A percentile compares a stretch with the other conserved stretches of the same genome.
Evolutionary conservation across 1,140 invertebrate genomes (phyloP).

Genomic region (Vollenhovia emeryi): DNA sequence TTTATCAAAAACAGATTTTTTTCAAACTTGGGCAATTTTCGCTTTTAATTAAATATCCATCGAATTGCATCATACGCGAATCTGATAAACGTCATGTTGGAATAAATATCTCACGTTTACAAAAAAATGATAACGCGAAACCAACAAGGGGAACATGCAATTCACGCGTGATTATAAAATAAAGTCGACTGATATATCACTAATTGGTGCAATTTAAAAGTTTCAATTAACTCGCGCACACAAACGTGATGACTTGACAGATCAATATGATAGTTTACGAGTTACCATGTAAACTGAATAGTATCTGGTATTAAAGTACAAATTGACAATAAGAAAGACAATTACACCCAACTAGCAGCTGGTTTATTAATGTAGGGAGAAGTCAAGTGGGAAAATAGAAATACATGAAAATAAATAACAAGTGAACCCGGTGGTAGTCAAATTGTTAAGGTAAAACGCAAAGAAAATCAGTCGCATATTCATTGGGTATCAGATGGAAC

Average conservation of each 20-base stretch:
- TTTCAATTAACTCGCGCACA: conserved; percentile 11
- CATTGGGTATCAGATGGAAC: no score
- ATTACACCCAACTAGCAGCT: no score
- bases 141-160: conserved; percentile 24
- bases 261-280: not conserved
- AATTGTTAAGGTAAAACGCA: no score
- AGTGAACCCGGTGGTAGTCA: no score
- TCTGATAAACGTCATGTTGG: conserved; percentile 27
- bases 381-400: no score
- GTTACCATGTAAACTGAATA: conserved; percentile 20
- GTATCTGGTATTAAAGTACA: no score
- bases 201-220: conserved; percentile 31
- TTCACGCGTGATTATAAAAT: conserved; percentile 21
- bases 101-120: conserved; percentile 1
- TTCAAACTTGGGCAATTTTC: not conserved
- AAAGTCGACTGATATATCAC: conserved; percentile 2
- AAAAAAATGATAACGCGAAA: conserved; percentile 4
- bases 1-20: not conserved
- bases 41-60: conserved; percentile 18
- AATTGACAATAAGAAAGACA: no score
- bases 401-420: no score
- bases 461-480: no score
- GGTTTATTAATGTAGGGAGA: no score
- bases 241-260: not conserved
- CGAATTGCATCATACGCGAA: not conserved